These are phyloP conservation scores for Parotocinclus haroldoi DNA, from an alignment of 2,797 vertebrate species.

Conservation along the genomic window DNA sequence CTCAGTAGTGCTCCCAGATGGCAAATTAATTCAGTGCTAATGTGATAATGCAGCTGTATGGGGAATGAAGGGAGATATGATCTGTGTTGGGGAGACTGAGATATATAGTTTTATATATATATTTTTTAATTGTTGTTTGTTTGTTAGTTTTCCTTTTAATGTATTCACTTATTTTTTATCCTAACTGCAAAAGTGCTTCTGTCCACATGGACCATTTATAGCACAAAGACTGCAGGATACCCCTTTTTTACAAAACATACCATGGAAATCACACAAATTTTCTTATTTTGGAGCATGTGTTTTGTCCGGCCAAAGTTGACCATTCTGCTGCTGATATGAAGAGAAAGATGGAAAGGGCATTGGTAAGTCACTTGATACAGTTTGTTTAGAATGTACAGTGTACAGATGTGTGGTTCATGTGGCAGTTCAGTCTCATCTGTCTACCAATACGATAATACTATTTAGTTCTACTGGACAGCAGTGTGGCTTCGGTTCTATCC, in stretches of 20 bases:
- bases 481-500: background rate
- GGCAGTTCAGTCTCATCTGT: constrained; percentile 27
- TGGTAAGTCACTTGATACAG: constrained; percentile 69
- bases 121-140: no score
- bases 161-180: background rate
- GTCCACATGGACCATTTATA: no score
- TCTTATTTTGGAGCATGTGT: background rate
- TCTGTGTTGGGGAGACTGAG: constrained; percentile 8
- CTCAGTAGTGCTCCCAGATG: constrained; percentile 43
- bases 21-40: constrained; percentile 65
- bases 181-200: constrained; percentile 8
- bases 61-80: constrained; percentile 28
- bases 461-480: background rate
- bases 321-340: constrained; percentile 31
- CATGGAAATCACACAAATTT: no score
- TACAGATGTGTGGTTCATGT: background rate
- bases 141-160: no score
- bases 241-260: background rate
- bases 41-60: constrained; percentile 38
- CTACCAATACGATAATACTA: constrained; percentile 14
- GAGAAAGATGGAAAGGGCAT: constrained; percentile 38
- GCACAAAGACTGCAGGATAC: background rate
- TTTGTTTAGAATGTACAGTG: constrained; percentile 1
- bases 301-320: constrained; percentile 20
- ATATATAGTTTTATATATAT: no score